Evolutionary conservation across 92 coral and sea anemone genomes (phyloP), one percentile per base, ranked within the genome.

Genomic region (Bergia puertoricense): DNA sequence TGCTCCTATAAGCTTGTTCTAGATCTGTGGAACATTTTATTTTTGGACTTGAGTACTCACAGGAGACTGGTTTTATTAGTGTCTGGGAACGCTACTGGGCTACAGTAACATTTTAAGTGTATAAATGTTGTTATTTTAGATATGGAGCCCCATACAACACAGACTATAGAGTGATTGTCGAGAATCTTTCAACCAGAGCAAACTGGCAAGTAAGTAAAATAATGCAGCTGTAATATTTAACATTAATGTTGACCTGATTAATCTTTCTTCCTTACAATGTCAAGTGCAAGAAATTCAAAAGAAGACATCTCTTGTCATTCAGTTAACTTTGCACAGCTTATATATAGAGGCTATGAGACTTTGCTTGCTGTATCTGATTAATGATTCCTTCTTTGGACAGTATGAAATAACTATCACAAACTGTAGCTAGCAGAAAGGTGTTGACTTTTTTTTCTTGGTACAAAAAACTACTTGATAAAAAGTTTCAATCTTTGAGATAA

Each of bases 111-210:
- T 40, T 44, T 30, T 36, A 30, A 30, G 77, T 30, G 43, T 8
- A 38, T 10, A 36, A 2, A 2, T 82, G 62, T 77, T 46, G 42
- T 72, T 79, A 36, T 65, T 62, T 50, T 89, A 93, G 99, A 89
- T 97, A 94, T 92, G 96, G 97, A 46, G 94, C 98, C 38, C 99
- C 99, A 4, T 97, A 97, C 80, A 97, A 97, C 91, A 97, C 99
- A 88, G 98, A 97, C 81, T 95, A 87, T 91, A 88, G 96, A 76
- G 85, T 94, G 85, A 82, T 85, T 57, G 99, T 97, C 0, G 98
- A 95, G 81, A 97, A 97, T 79, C 85, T 97, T 44, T 95, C 99
- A 18, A 93, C 99, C n/a, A 91, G 99, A 78, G 98, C 99, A 51
- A 95, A 98, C 81, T 97, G 99, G 99, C 99, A 97, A 94, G 99